A percentile compares a stretch with the other conserved stretches of the same genome.
phyloP scores from a whole-genome alignment of 1,140 invertebrate species.

The Epicauta chinensis region DNA sequence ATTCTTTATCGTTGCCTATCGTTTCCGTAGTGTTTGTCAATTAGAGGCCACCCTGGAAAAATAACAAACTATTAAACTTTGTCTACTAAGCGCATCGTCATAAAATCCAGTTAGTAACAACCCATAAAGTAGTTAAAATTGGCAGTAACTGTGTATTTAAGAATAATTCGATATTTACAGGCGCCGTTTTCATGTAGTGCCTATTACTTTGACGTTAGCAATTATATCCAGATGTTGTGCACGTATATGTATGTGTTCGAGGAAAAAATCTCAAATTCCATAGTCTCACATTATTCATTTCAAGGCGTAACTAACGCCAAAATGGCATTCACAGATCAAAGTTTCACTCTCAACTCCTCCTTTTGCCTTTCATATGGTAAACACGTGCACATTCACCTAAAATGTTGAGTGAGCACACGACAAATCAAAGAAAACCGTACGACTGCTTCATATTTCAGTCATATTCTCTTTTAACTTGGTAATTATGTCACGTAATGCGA shows the following conservation, averaged over 20 bases:
- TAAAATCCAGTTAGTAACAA: conserved; percentile 10
- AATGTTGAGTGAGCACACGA: conserved; percentile 12
- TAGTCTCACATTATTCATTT: conserved; percentile 23
- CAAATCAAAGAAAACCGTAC: conserved; percentile 21
- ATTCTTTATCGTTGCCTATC: no score
- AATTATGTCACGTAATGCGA: conserved; percentile 26
- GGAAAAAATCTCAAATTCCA: conserved; percentile 22
- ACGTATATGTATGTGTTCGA: conserved; percentile 7
- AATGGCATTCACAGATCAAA: conserved; percentile 29
- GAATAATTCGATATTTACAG: conserved; percentile 28
- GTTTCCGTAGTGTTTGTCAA: no score
- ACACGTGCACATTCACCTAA: conserved; percentile 24
- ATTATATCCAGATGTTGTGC: conserved; percentile 25
- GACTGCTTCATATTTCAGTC: conserved; percentile 23
- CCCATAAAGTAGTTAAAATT: conserved; percentile 25
- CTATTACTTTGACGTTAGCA: conserved; percentile 27
- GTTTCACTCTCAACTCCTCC: conserved; percentile 11
- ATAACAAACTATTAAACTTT: not conserved
- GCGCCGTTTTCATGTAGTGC: conserved; percentile 20
- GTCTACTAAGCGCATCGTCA: not conserved
- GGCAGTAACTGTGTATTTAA: conserved; percentile 26
- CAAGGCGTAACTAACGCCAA: conserved; percentile 22
- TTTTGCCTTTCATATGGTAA: conserved; percentile 26
- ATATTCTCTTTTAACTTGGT: conserved; percentile 25
- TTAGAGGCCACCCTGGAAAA: conserved; percentile 6